Evolutionary conservation across 2,797 vertebrate species (phyloP), one percentile per base, ranked within the genome.

Genomic region (Danio albolineatus): DNA sequence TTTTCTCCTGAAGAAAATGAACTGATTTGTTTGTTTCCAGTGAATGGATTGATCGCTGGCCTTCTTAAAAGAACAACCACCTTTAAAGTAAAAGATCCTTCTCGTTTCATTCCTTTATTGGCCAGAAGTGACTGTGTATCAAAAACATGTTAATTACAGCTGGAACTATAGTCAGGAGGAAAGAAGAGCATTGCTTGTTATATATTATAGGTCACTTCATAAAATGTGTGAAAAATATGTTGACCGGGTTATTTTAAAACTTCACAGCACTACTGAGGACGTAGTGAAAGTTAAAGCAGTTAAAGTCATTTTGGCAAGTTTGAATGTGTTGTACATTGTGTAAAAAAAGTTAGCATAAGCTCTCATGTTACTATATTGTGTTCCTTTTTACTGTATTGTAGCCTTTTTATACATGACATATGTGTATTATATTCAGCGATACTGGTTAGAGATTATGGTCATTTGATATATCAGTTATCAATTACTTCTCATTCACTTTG

Each of bases 291-390:
- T 88, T 65, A 75, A 87, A 92, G 90, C 91, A 93, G 89, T 92
- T 93, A 91, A 90, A 87, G 56, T 53, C 0, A 16, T 66, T 79
- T 73, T 21, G 64, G 5, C 4, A 12, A 62, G 85, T 86, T 85
- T 90, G 61, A 90, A 89, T 91, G 85, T 91, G 86, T 90, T 94
- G 93, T 94, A 94, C 86, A 94, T 94, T 92, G 89, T 95, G 93
- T 95, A 95, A 62, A 91, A 94, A 93, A 86, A 83, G 85, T 80
- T 90, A 84, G 89, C 81, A 88, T 83, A 88, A 54, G 86, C 62
- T 82, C 70, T 82, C 57, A 89, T 72, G 57, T 83, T 89, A 83
- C 89, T 86, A 79, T 89, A 85, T 88, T 89, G 83, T 90, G 89
- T 51, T 44, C 4, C 49, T 67, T 65, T 59, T 79, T 56, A 13